phyloP scores from a whole-genome alignment of 2,113 vertebrate species.

The Oncorhynchus tshawytscha region DNA sequence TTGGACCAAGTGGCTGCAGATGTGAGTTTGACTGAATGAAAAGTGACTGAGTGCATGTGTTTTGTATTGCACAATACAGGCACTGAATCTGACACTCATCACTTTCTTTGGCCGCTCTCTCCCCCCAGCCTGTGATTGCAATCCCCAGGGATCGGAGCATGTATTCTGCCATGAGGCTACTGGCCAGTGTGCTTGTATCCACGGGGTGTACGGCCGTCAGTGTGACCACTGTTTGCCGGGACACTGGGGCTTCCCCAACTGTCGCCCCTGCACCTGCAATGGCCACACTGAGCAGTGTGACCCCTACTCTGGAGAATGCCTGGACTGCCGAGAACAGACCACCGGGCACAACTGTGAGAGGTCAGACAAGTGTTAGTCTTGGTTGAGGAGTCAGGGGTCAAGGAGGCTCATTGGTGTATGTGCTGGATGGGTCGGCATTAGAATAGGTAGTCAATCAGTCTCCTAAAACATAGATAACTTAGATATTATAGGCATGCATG shows the following conservation, averaged over 20 bases:
- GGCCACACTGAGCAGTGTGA: slow-evolving; percentile 85
- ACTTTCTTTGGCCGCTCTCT: neutral
- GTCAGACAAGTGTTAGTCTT: slow-evolving; percentile 50
- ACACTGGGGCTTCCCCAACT: slow-evolving; percentile 92
- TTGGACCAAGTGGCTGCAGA: slow-evolving; percentile 90
- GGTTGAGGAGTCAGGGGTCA: neutral
- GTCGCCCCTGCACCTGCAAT: slow-evolving; percentile 88
- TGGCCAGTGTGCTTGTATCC: slow-evolving; percentile 88
- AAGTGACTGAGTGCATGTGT: neutral
- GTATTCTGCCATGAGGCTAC: slow-evolving; percentile 81
- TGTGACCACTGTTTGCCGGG: slow-evolving; percentile 88
- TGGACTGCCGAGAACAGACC: slow-evolving; percentile 83
- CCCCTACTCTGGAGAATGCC: slow-evolving; percentile 78
- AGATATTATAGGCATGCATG: no score
- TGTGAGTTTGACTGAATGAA: slow-evolving; percentile 66
- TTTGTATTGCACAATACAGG: no score
- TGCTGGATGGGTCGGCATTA: neutral
- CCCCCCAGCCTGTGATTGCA: slow-evolving; percentile 83
- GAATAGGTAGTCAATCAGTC: neutral
- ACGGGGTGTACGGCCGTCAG: slow-evolving; percentile 80
- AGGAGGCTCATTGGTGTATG: neutral
- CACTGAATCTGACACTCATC: no score
- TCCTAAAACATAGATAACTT: no score
- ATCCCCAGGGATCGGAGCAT: slow-evolving; percentile 81
- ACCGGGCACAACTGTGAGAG: slow-evolving; percentile 87